A percentile compares a stretch with the other conserved stretches of the same genome.
Conservation (phyloP, 2,113 vertebrate species). For the Speoplatyrhinus poulsoni region DNA sequence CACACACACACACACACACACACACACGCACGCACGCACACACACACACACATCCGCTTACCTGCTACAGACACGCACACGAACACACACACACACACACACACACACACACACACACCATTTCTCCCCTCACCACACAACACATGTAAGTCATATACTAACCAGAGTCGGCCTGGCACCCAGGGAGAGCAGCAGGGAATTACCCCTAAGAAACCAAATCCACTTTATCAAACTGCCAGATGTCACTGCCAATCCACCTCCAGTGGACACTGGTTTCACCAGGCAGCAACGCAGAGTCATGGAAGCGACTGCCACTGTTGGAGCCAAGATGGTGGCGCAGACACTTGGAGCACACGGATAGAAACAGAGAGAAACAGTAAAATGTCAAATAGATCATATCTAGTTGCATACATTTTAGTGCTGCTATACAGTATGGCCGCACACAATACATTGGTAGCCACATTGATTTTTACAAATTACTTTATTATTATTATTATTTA, state of each 20-base stretch:
- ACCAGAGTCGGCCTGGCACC: constrained; percentile 87
- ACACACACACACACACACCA: constrained; percentile 23
- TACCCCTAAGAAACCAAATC: constrained; percentile 88
- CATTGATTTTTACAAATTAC: too few species aligned
- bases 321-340: constrained; percentile 34
- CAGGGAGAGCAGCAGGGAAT: constrained; percentile 80
- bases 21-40: not conserved
- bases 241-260: constrained; percentile 79
- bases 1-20: not conserved
- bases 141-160: constrained; percentile 93
- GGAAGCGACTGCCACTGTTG: constrained; percentile 21
- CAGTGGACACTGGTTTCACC: constrained; percentile 54
- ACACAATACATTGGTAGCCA: too few species aligned
- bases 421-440: too few species aligned
- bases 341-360: constrained; percentile 3
- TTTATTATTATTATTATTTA: too few species aligned
- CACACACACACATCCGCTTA: not conserved
- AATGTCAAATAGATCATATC: not conserved
- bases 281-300: constrained; percentile 50
- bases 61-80: constrained; percentile 37
- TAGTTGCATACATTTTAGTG: not conserved
- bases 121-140: constrained; percentile 66
- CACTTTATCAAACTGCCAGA: constrained; percentile 92
- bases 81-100: constrained; percentile 18
- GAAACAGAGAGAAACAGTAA: not conserved